These are phyloP conservation scores for Pollenia amentaria DNA, from an alignment of 2,888 invertebrate species.

Conservation along the genomic window DNA sequence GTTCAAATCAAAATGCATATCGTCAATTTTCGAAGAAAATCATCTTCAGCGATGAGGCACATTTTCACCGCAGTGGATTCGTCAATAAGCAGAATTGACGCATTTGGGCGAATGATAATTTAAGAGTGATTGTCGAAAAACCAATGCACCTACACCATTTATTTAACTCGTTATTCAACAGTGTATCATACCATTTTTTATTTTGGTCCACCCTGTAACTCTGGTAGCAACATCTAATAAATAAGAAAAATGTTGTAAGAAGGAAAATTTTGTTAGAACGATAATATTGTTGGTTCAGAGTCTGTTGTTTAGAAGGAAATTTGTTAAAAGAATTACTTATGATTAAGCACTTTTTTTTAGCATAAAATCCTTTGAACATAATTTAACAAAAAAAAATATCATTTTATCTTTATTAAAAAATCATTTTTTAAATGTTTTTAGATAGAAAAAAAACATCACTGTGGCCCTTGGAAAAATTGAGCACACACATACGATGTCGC, in stretches of 20 bases:
- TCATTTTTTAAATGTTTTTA: conserved; percentile 49
- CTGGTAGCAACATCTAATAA: background rate
- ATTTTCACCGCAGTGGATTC: too few species aligned
- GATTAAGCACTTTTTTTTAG: conserved; percentile 51
- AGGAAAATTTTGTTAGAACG: too few species aligned
- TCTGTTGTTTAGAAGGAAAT: background rate
- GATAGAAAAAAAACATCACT: conserved; percentile 46
- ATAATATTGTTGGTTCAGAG: background rate
- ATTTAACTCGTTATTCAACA: too few species aligned
- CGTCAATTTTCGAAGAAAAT: too few species aligned
- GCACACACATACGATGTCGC: background rate
- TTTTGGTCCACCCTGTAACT: background rate
- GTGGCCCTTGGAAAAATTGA: background rate
- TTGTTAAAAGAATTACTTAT: conserved; percentile 63
- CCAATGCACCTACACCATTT: too few species aligned
- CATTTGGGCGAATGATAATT: too few species aligned
- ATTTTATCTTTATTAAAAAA: conserved; percentile 71
- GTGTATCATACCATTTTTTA: too few species aligned
- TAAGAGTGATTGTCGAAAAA: too few species aligned
- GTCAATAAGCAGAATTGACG: too few species aligned
- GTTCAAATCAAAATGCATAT: too few species aligned
- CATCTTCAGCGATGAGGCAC: too few species aligned
- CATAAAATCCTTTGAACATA: conserved; percentile 13
- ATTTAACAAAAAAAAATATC: conserved; percentile 23
- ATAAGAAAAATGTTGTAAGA: background rate